phyloP scores from a whole-genome alignment of 2,797 vertebrate genomes.

The Oryzias dopingdopingensis region DNA sequence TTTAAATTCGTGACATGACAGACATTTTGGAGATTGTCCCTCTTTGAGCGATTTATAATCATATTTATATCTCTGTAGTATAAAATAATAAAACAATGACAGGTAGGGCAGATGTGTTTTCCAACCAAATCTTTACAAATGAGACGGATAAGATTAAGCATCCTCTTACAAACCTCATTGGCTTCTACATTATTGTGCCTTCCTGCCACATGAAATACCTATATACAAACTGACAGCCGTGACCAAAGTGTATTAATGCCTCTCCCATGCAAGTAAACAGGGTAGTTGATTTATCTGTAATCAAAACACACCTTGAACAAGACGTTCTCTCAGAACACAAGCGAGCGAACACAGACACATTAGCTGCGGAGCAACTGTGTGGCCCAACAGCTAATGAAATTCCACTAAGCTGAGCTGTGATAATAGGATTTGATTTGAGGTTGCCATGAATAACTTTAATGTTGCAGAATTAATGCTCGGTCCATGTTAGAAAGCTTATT shows the following conservation, averaged over 20 bases:
- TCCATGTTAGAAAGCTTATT: conserved; percentile 23
- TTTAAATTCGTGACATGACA: conserved; percentile 12
- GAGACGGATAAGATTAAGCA: conserved; percentile 57
- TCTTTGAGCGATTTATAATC: conserved; percentile 21
- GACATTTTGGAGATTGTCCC: conserved; percentile 24
- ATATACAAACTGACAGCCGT: conserved; percentile 55
- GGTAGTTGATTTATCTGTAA: conserved; percentile 52
- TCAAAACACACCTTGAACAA: conserved; percentile 38
- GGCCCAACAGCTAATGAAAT: conserved; percentile 23
- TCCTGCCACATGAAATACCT: conserved; percentile 47
- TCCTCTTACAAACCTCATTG: conserved; percentile 49
- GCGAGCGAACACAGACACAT: conserved; percentile 10
- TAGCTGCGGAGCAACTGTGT: conserved; percentile 14
- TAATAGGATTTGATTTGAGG: conserved; percentile 31
- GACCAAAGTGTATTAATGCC: conserved; percentile 40
- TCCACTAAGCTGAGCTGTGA: conserved; percentile 22
- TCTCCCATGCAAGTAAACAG: conserved; percentile 37
- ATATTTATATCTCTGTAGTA: conserved; percentile 27
- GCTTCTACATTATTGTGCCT: conserved; percentile 56
- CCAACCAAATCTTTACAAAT: conserved; percentile 50
- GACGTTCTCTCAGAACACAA: conserved; percentile 20
- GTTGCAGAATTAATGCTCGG: conserved; percentile 13
- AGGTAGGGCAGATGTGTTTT: conserved; percentile 53
- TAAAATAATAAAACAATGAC: conserved; percentile 37
- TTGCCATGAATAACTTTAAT: conserved; percentile 15